Conservation (phyloP, 2,113 vertebrate species). For the Bothrops jararaca region DNA sequence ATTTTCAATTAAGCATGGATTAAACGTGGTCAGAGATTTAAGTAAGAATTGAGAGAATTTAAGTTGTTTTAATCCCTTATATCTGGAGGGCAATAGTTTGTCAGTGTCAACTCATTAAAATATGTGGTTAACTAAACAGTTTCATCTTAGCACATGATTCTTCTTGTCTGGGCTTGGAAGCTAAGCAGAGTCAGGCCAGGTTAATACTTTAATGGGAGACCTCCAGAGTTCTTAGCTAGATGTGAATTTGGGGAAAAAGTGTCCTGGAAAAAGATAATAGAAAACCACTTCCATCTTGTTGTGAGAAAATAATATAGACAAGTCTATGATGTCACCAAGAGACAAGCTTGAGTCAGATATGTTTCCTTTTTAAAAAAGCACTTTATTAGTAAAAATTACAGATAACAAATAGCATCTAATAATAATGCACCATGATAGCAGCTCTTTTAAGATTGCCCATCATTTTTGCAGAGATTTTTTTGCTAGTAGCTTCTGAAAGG, state of each 20-base stretch:
- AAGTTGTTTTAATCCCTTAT: not conserved
- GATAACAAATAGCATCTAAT: not conserved
- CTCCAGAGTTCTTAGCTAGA: not conserved
- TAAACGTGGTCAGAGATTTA: not conserved
- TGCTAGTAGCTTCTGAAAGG: not conserved
- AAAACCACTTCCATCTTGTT: not conserved
- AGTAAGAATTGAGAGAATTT: not conserved
- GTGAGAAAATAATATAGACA: not conserved
- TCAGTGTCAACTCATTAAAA: not conserved
- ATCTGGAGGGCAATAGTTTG: not conserved
- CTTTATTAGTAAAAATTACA: not conserved
- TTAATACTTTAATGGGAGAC: not conserved
- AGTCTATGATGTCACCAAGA: not conserved
- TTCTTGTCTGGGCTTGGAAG: not conserved
- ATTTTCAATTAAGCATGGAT: not conserved
- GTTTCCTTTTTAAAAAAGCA: not conserved
- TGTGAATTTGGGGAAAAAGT: not conserved
- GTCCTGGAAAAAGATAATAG: not conserved
- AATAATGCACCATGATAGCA: not conserved
- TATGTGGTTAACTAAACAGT: not conserved
- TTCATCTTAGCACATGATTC: not conserved
- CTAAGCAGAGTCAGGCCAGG: not conserved
- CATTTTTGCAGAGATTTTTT: not conserved
- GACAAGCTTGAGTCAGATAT: not conserved
- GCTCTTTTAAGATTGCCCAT: not conserved